Base-by-base conservation (phyloP, 2,797 vertebrate genomes). In the Helostoma temminkii region DNA sequence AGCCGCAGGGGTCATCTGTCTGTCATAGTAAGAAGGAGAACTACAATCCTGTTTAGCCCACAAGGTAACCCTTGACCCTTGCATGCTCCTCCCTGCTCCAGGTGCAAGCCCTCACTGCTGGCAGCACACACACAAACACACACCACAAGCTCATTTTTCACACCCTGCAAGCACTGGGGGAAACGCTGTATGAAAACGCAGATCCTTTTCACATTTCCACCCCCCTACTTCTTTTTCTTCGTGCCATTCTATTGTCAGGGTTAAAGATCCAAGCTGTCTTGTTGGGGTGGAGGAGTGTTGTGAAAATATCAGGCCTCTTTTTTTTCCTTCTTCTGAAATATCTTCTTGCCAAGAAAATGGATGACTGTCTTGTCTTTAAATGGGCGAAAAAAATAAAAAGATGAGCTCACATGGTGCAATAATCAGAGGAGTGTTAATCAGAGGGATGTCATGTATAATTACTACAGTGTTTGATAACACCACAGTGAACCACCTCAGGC, bases 1-100 rank as follows among this genome's bases (percentile, higher is more conserved):
- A 89, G 83, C 95, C 91, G 87, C 92, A 85, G 95, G 95, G 94
- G 93, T 92, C 79, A 87, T 95, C 93, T 95, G 92, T 94, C 91
- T 93, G 92, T 93, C 92, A 93, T 92, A 89, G 82, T 69, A 72
- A 92, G 63, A 76, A 92, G 88, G 91, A 77, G 74, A 91, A 90
- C 90, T 86, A 88, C 91, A 91, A 93, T 94, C 93, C 84, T 94
- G 93, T 95, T 94, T 93, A 93, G 94, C 93, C 94, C 86, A 88
- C 83, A 67, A 81, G 88, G 88, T 93, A 94, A 95, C 95, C 95
- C 90, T 88, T 96, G 95, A 92, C 94, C 94, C 80, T 71, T 0
- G 46, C 83, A 81, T 90, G 90, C 89, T 92, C 91, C 92, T 92
- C 93, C 89, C 89, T 90, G 82, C 90, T 94, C 96, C 96, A 97